Evolutionary conservation across 1,140 invertebrate genomes (phyloP).

Genomic region (Subanguina moxae): DNA sequence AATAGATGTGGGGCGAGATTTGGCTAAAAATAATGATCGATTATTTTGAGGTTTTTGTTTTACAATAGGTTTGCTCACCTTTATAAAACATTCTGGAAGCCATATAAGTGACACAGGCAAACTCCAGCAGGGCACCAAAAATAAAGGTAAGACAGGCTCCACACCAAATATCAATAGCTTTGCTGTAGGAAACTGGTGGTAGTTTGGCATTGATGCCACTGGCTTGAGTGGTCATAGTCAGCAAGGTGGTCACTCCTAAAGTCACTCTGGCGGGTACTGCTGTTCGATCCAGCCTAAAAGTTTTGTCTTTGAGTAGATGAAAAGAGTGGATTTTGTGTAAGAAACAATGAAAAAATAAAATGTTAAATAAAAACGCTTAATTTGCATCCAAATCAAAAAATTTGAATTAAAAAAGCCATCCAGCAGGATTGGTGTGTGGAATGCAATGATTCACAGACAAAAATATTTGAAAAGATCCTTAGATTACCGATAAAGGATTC

Average conservation of each 20-base stretch:
- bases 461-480: too few relatives aligned
- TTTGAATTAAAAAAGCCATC: too few relatives aligned
- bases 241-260: constrained; percentile 66
- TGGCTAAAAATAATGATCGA: too few relatives aligned
- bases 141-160: constrained; percentile 89
- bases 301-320: background rate
- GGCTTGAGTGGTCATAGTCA: constrained; percentile 73
- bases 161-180: constrained; percentile 63
- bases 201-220: constrained; percentile 89
- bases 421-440: too few relatives aligned
- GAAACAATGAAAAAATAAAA: too few relatives aligned
- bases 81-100: constrained; percentile 63
- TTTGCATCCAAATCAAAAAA: too few relatives aligned
- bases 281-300: constrained; percentile 65
- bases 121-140: constrained; percentile 88
- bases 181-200: constrained; percentile 91
- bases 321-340: too few relatives aligned
- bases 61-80: constrained; percentile 32
- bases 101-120: constrained; percentile 91
- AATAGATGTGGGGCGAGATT: too few relatives aligned
- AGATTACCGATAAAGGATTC: too few relatives aligned
- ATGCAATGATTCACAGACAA: too few relatives aligned
- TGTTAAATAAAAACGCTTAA: too few relatives aligned
- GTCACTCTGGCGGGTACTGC: constrained; percentile 60
- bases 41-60: background rate